phyloP scores from a whole-genome alignment of 2,888 invertebrate species.

The Salticus scenicus region DNA sequence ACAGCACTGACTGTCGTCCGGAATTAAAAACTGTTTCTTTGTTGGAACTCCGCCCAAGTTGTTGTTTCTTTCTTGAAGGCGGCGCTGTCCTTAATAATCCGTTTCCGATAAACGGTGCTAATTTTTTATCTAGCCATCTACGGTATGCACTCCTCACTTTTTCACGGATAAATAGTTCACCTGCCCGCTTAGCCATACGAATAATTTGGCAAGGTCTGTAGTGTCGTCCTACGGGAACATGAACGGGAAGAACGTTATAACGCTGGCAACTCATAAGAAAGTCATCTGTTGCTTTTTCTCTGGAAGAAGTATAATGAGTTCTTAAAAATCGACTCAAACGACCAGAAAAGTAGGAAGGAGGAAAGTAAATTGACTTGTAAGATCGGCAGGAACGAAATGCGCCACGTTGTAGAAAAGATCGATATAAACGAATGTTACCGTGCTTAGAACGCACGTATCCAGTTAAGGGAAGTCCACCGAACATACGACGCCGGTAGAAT shows the following conservation, averaged over 20 bases:
- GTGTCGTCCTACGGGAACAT: slow-evolving; percentile 35
- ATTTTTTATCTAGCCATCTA: slow-evolving; percentile 44
- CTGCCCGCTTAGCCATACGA: slow-evolving; percentile 60
- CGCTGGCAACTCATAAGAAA: slow-evolving; percentile 48
- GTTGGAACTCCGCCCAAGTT: background rate
- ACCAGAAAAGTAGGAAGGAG: slow-evolving; percentile 51
- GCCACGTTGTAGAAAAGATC: background rate
- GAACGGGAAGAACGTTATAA: slow-evolving; percentile 49
- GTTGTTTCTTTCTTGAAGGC: slow-evolving; percentile 22
- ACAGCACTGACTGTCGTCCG: slow-evolving; percentile 5
- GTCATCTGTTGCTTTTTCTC: slow-evolving; percentile 25
- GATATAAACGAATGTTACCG: background rate
- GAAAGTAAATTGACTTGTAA: slow-evolving; percentile 36
- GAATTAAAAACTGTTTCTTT: background rate
- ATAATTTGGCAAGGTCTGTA: slow-evolving; percentile 62
- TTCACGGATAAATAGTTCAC: slow-evolving; percentile 60
- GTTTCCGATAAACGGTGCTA: slow-evolving; percentile 43
- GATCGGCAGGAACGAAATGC: slow-evolving; percentile 3
- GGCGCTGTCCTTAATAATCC: slow-evolving; percentile 19
- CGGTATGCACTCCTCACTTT: slow-evolving; percentile 62
- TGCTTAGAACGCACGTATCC: slow-evolving; percentile 40
- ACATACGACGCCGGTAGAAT: slow-evolving; percentile 53
- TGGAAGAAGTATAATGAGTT: slow-evolving; percentile 13
- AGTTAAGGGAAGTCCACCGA: slow-evolving; percentile 33
- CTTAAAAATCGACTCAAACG: slow-evolving; percentile 22